These are phyloP conservation scores for Daphoenositta chrysoptera DNA, from an alignment of 2,113 vertebrate genomes.

Conservation along the genomic window DNA sequence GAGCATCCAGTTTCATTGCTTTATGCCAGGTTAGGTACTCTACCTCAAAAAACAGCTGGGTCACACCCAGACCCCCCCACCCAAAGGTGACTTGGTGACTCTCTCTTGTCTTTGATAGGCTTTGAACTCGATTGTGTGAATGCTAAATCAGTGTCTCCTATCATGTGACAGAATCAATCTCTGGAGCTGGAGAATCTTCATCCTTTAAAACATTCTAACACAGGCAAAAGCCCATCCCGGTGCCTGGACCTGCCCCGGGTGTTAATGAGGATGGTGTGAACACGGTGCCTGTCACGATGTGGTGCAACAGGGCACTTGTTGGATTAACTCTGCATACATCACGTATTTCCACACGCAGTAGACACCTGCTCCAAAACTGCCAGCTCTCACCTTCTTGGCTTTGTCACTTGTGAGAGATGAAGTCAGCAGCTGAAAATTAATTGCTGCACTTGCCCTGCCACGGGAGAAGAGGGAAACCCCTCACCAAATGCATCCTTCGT, in stretches of 20 bases:
- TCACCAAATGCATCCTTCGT: not conserved
- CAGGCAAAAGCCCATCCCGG: not conserved
- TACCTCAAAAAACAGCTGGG: not conserved
- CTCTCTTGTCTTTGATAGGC: not conserved
- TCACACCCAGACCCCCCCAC: not conserved
- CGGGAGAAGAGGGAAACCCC: not conserved
- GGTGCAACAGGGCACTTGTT: not conserved
- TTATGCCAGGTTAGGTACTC: not conserved
- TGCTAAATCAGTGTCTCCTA: not conserved
- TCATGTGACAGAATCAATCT: not conserved
- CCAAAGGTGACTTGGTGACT: not conserved
- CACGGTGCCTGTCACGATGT: not conserved
- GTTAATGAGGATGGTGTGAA: not conserved
- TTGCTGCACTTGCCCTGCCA: not conserved
- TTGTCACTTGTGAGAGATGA: not conserved
- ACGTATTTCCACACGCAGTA: not conserved
- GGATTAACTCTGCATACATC: constrained; percentile 17
- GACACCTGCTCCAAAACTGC: constrained; percentile 19
- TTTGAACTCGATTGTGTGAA: not conserved
- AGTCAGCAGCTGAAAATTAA: constrained; percentile 5
- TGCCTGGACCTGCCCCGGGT: not conserved
- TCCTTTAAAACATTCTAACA: not conserved
- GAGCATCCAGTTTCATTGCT: not conserved
- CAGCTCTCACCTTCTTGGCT: constrained; percentile 17
- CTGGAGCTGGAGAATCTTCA: not conserved